Conservation (phyloP, 2,888 invertebrate species). For the Perizoma affinitatum region DNA sequence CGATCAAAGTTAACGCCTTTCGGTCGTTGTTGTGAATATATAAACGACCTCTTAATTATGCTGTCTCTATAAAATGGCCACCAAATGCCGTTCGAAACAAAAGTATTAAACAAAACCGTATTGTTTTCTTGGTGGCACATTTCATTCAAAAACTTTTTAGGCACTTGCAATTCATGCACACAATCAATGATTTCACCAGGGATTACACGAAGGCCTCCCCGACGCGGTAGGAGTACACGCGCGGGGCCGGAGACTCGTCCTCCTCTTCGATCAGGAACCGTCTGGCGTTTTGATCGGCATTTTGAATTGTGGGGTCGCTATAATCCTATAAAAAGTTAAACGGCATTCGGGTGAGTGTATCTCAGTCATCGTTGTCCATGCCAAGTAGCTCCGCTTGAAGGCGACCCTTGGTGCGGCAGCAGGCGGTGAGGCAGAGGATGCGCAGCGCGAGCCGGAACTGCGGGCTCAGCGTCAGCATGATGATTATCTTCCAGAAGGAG, state of each 20-base stretch:
- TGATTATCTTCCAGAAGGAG: constrained; percentile 97
- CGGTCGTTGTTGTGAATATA: constrained; percentile 13
- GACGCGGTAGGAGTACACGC: constrained; percentile 26
- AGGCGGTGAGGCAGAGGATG: constrained; percentile 94
- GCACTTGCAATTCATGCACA: constrained; percentile 34
- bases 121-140: constrained; percentile 31
- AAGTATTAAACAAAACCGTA: constrained; percentile 23
- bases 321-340: constrained; percentile 39
- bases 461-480: constrained; percentile 94
- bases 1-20: constrained; percentile 14
- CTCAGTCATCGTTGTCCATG: constrained; percentile 93
- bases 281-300: constrained; percentile 19
- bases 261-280: constrained; percentile 25
- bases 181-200: constrained; percentile 16
- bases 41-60: constrained; percentile 4
- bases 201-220: constrained; percentile 37
- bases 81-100: constrained; percentile 29
- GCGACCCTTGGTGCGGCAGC: constrained; percentile 93
- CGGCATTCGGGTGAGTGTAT: constrained; percentile 37
- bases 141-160: constrained; percentile 20
- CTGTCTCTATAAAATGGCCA: constrained; percentile 21
- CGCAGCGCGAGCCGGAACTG: constrained; percentile 95
- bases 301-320: constrained; percentile 35
- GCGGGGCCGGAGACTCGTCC: constrained; percentile 6
- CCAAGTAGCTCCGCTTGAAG: constrained; percentile 93